Evolutionary conservation across 2,113 vertebrate genomes (phyloP), one percentile per base, ranked within the genome.

Genomic region (Sphaerodactylus townsendi): DNA sequence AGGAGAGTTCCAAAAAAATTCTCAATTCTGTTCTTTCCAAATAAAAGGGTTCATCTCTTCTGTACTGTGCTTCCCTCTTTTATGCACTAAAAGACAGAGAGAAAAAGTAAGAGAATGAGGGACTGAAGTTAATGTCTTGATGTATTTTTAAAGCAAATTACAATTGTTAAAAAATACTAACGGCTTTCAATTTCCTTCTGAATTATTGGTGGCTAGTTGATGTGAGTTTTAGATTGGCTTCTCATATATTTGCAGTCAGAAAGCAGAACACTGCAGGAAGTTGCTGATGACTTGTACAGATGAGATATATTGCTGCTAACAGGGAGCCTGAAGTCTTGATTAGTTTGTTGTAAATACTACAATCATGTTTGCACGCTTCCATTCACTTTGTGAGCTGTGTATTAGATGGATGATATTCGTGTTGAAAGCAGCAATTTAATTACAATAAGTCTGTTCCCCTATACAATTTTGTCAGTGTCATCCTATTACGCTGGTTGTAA

Each of bases 351-450:
- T 87, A 93, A 94, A 94, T 85, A 90, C 85, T 91, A 77, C 83
- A 89, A 87, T 89, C 86, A 88, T 2, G 3, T 92, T 91, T 89
- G 53, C 80, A 79, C 79, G 84, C 78, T 93, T 88, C 90, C 68
- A 88, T 91, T 94, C 85, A 88, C 82, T 93, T 87, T 77, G 56
- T 89, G 68, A 44, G 50, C 80, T 86, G 30, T 77, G 68, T 91
- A 66, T 93, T 86, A 93, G 88, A 92, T 90, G 88, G 91, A 89
- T 87, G 64, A 82, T 76, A 87, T 92, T 93, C 78, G 88, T 90
- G 86, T 83, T 86, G 88, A 91, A 90, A 91, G 93, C 87, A 88
- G 59, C 85, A 91, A 91, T 93, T 92, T 93, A 92, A 92, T 95
- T 94, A 94, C 85, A 88, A 81, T 85, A 83, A 90, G 28, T 62